A percentile compares a stretch with the other conserved stretches of the same genome.
These are phyloP conservation scores for Crambe crambe DNA, from an alignment of 37 sponge, comb jelly and placozoan species.

Conservation along the genomic window DNA sequence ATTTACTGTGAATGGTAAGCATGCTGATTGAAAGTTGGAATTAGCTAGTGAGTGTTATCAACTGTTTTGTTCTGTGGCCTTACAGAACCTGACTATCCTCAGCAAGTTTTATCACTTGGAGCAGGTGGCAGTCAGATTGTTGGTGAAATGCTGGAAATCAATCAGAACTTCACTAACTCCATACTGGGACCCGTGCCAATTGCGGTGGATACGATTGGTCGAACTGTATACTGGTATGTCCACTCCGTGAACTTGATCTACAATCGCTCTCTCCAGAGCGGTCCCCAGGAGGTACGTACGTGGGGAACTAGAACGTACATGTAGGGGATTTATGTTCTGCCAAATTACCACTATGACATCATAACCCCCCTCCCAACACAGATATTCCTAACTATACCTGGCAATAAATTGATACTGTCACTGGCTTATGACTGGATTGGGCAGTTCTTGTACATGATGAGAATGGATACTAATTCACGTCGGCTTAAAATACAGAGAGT, in stretches of 20 bases:
- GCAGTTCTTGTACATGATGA: conserved; percentile 8
- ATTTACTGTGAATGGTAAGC: background rate
- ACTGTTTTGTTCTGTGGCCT: too few relatives aligned
- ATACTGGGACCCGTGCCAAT: conserved; percentile 17
- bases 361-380: background rate
- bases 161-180: background rate
- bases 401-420: background rate
- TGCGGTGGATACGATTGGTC: conserved; percentile 28
- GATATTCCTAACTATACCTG: conserved; percentile 3
- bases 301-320: too few relatives aligned
- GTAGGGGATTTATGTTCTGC: too few relatives aligned
- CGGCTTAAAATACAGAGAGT: background rate
- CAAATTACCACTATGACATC: too few relatives aligned
- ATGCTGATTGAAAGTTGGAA: too few relatives aligned
- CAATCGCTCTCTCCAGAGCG: conserved; percentile 25
- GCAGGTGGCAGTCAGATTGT: background rate
- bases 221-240: conserved; percentile 38
- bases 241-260: background rate
- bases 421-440: conserved; percentile 52
- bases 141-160: background rate
- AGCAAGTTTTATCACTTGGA: conserved; percentile 16
- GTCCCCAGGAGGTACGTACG: background rate
- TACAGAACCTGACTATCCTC: conserved; percentile 34
- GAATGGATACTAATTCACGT: background rate
- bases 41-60: too few relatives aligned